Percentiles rank a stretch among this genome's conserved stretches.
Conservation (phyloP, 2,888 invertebrate genomes). For the Perdita meconis region DNA sequence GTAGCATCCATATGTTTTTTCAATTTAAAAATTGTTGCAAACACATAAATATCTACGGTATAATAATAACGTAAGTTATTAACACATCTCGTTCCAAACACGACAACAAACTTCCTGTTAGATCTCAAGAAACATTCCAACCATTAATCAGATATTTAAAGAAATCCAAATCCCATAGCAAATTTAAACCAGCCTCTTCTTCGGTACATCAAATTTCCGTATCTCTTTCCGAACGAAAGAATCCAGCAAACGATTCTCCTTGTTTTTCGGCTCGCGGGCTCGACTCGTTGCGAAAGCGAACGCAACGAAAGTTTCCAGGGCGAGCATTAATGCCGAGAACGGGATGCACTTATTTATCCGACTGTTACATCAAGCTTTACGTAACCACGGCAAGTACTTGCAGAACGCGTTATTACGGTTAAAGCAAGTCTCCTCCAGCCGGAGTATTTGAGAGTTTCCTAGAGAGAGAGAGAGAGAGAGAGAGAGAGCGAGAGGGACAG, state of each 20-base stretch:
- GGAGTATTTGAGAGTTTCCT: conserved; percentile 25
- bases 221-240: conserved; percentile 7
- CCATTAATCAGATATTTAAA: no score
- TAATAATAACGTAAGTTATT: no score
- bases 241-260: conserved; percentile 28
- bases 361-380: conserved; percentile 62
- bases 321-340: conserved; percentile 34
- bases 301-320: conserved; percentile 34
- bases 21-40: no score
- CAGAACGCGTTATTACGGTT: conserved; percentile 58
- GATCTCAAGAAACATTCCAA: no score
- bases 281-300: conserved; percentile 34
- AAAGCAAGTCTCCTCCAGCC: conserved; percentile 30
- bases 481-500: background rate
- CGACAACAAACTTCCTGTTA: no score
- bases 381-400: conserved; percentile 51
- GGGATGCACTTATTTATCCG: conserved; percentile 49
- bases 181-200: conserved; percentile 21
- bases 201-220: background rate
- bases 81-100: no score
- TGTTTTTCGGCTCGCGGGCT: conserved; percentile 22
- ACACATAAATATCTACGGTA: no score
- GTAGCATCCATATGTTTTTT: no score
- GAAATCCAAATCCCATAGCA: conserved; percentile 7
- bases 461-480: conserved; percentile 2